Evolutionary conservation across 2,113 vertebrate genomes (phyloP), one percentile per base, ranked within the genome.

Genomic region (Stercorarius parasiticus): DNA sequence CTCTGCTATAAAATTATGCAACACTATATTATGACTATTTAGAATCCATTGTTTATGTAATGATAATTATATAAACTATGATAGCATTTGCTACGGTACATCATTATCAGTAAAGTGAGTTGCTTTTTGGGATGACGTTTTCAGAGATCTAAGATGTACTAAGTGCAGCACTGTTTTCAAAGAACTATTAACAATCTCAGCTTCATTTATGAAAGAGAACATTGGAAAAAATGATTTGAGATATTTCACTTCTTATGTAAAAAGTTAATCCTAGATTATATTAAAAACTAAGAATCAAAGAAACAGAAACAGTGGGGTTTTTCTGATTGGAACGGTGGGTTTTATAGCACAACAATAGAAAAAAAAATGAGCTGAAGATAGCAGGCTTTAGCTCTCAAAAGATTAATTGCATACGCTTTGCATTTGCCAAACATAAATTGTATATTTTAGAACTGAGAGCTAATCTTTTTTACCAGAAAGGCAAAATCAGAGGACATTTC

Each of bases 281-380:
- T 27, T 36, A 29, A 88, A 82, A 82, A 32, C 4, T 45, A 21
- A 22, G 42, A 62, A 10, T 8, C 7, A 85, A 56, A 64, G 15
- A 15, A 79, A 27, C 2, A 18, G 25, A 55, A 84, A 26, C 5
- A 15, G 1, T 1, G 6, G 0, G 15, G 30, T 86, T 77, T 32
- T 13, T 56, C 55, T 59, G 1, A 29, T 9, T 34, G 18, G 11
- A 73, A 82, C 3, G 1, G 6, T 3, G 2, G 2, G 11, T 15
- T 76, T 82, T 43, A 47, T 9, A 42, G 18, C 2, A 49, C 2
- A 64, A 43, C 7, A 79, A 21, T 4, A 65, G 26, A 34, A 84
- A 64, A 78, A 49, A 49, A 25, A 9, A n/a, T 20, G 12, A 47
- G 19, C 5, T 53, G 34, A 56, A 82, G 25, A 58, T 15, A 45